Base-by-base conservation (phyloP, 1,140 invertebrate species). In the Drosophila quadrilineata region DNA sequence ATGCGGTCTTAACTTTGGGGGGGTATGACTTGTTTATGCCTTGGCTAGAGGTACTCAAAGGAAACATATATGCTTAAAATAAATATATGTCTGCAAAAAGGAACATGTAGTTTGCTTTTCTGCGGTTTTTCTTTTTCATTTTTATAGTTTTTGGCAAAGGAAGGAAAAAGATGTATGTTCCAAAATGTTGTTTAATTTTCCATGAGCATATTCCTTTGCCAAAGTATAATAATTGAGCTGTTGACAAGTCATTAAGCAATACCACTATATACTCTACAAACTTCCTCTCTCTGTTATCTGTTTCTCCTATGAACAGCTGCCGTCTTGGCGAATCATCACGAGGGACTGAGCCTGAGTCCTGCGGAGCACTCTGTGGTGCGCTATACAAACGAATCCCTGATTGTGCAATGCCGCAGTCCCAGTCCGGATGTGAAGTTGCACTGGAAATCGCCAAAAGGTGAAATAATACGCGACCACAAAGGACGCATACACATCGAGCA, bases 401-500 rank as follows among this genome's bases (percentile, higher is more conserved):
- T 91, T 40, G 87, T 91, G 16, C 72, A 82, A 49, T 91, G 90
- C 56, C 88, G 80, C 36, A 82, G 71, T 26, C 74, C 71, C 35
- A 60, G 71, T 45, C 43, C 74, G 19, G 74, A 74, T 38, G 71
- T 75, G 35, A 72, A 84, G 66, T 71, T 90, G 41, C 74, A 82
- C 29, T 90, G 90, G 90, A 77, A 79, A 67, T 88, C 79, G 60
- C 90, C 90, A 17, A 86, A 86, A 66, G 89, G 89, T 12, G 80
- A 87, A 72, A 74, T 79, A 60, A 76, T 89, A 46, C 68, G 75
- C 46, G 85, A 90, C 33, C 67, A 71, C 41, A 87, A 87, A 75
- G 90, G 90, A 58, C 82, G 89, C 49, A 87, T 90, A 28, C 90
- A 90, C 72, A 79, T 90, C 52, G 90, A 90, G 58, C 73, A 88